Conservation (phyloP, 2,113 vertebrate species). For the Halichoeres trimaculatus region DNA sequence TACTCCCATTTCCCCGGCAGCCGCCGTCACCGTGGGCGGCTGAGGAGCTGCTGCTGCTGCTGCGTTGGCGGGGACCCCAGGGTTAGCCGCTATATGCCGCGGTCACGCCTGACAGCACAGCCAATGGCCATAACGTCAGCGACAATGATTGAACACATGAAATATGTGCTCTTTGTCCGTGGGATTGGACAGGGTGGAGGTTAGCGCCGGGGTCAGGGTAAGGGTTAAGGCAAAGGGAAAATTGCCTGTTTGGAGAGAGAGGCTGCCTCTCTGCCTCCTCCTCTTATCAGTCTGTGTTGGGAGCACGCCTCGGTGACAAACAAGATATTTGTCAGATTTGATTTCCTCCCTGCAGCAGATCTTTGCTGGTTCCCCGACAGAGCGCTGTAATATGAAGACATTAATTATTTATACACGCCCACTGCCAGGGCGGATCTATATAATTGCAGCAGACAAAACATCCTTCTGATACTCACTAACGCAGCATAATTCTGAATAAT, state of each 20-base stretch:
- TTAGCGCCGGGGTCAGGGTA: conserved; percentile 74
- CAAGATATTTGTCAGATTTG: conserved; percentile 69
- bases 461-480: conserved; percentile 60
- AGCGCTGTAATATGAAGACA: conserved; percentile 57
- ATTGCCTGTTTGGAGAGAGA: conserved; percentile 76
- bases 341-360: conserved; percentile 61
- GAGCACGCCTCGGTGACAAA: conserved; percentile 63
- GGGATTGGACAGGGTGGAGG: conserved; percentile 76
- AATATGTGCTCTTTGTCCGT: conserved; percentile 80
- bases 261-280: conserved; percentile 40
- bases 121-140: conserved; percentile 77
- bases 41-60: conserved; percentile 42
- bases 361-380: conserved; percentile 58
- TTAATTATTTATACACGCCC: conserved; percentile 70
- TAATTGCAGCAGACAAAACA: conserved; percentile 72
- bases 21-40: conserved; percentile 64
- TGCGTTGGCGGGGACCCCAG: conserved; percentile 57
- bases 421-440: conserved; percentile 57
- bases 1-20: conserved; percentile 65
- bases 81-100: conserved; percentile 60
- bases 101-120: conserved; percentile 73
- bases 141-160: conserved; percentile 80
- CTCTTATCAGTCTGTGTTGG: conserved; percentile 64
- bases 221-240: conserved; percentile 78
- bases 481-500: conserved; percentile 62